Evolutionary conservation across 2,797 vertebrate species (phyloP).

Genomic region (Catostomus latipinnis): DNA sequence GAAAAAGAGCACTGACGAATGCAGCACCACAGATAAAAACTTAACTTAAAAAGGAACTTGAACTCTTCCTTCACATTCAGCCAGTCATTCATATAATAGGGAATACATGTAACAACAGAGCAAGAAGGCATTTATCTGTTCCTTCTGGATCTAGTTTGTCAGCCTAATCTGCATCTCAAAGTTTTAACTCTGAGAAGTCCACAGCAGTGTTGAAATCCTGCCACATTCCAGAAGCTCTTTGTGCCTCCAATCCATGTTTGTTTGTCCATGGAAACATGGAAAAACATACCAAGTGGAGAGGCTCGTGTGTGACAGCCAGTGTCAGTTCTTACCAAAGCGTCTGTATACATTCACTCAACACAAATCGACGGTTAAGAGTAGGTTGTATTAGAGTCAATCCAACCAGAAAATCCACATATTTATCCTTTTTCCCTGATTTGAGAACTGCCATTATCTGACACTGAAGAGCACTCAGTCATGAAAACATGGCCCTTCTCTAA

Average conservation of each 20-base stretch:
- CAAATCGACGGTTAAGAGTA: conserved; percentile 49
- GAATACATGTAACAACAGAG: conserved; percentile 73
- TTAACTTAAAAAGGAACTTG: not conserved
- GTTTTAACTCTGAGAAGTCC: conserved; percentile 6
- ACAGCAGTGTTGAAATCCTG: conserved; percentile 12
- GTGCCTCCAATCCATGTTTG: conserved; percentile 59
- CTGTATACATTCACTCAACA: conserved; percentile 71
- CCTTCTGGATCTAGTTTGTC: conserved; percentile 42
- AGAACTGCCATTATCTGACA: conserved; percentile 66
- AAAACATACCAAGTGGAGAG: conserved; percentile 46
- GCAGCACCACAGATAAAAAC: too few species aligned
- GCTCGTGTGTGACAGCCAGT: conserved; percentile 50
- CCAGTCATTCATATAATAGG: conserved; percentile 46
- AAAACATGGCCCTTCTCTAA: not conserved
- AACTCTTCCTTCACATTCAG: conserved; percentile 25
- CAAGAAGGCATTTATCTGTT: conserved; percentile 46
- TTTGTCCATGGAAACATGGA: conserved; percentile 55
- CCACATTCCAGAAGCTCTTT: conserved; percentile 19
- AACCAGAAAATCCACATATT: conserved; percentile 79
- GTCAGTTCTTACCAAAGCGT: conserved; percentile 62
- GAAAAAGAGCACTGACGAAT: too few species aligned
- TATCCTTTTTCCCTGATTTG: conserved; percentile 37
- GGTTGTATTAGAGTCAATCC: conserved; percentile 71
- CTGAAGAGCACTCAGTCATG: conserved; percentile 10
- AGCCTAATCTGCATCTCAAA: conserved; percentile 14